phyloP scores from a whole-genome alignment of 2,888 invertebrate genomes.

The Cantharis flavilabris region DNA sequence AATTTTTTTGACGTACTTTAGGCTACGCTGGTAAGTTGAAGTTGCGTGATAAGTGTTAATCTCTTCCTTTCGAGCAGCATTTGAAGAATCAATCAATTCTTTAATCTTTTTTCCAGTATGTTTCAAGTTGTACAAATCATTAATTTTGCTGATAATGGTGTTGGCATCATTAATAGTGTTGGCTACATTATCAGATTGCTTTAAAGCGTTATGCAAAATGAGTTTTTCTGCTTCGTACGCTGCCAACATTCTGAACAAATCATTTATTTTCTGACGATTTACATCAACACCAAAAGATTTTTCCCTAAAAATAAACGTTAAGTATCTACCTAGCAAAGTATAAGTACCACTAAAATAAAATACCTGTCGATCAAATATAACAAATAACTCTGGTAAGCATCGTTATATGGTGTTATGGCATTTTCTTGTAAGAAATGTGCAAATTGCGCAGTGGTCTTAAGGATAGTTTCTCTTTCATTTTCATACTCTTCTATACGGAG shows the following conservation, averaged over 20 bases:
- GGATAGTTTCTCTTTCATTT: no score
- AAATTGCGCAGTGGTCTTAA: no score
- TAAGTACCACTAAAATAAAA: neutral
- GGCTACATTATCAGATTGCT: neutral
- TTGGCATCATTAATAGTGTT: neutral
- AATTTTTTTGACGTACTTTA: no score
- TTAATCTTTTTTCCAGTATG: slow-evolving; percentile 43
- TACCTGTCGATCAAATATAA: no score
- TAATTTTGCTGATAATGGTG: slow-evolving; percentile 31
- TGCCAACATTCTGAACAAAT: neutral
- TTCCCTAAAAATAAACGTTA: neutral
- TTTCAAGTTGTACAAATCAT: slow-evolving; percentile 38
- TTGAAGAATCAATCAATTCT: slow-evolving; percentile 41
- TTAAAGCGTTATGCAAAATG: slow-evolving; percentile 40
- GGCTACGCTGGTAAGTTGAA: no score
- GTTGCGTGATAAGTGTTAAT: no score
- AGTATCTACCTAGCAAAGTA: slow-evolving; percentile 43
- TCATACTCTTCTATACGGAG: no score
- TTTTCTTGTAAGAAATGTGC: no score
- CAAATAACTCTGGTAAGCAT: no score
- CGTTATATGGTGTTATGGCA: no score
- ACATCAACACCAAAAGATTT: neutral
- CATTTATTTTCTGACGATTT: neutral
- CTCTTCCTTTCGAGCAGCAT: slow-evolving; percentile 36
- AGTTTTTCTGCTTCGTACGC: neutral